Evolutionary conservation across 2,888 invertebrate species (phyloP).

Genomic region (Entomobrya multifasciata): DNA sequence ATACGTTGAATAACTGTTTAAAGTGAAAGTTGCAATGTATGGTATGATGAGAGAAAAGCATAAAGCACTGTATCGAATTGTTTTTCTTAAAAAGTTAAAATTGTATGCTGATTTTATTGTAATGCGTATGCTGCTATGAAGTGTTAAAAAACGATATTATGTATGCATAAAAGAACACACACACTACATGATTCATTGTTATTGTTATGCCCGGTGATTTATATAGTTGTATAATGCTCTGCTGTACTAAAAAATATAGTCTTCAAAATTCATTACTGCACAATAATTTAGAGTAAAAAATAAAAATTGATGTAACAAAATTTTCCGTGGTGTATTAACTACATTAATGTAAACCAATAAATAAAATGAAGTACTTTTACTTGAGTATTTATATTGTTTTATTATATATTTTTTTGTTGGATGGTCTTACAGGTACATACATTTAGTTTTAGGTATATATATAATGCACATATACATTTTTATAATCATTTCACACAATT

Average conservation of each 20-base stretch:
- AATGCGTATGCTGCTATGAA: no score
- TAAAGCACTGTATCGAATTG: conserved; percentile 20
- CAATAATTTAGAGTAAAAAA: not conserved
- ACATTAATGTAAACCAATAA: conserved; percentile 25
- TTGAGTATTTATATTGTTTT: not conserved
- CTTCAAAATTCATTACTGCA: conserved; percentile 19
- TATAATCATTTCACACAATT: not conserved
- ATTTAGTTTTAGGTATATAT: not conserved
- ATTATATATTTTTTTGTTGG: not conserved
- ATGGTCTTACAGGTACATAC: not conserved
- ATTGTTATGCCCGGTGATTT: conserved; percentile 7
- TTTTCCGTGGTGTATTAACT: conserved; percentile 27
- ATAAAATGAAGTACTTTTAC: conserved; percentile 26
- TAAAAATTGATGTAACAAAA: conserved; percentile 13
- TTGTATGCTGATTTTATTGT: not conserved
- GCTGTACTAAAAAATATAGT: conserved; percentile 21
- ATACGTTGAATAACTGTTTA: no score
- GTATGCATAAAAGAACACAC: not conserved
- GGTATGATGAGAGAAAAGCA: conserved; percentile 15
- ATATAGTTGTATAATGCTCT: conserved; percentile 1
- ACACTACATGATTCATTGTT: not conserved
- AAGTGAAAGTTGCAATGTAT: not conserved
- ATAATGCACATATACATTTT: not conserved
- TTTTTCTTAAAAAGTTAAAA: no score
- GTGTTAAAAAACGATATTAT: conserved; percentile 11